Evolutionary conservation across 2,113 vertebrate species (phyloP).

Genomic region (Oplegnathus fasciatus): DNA sequence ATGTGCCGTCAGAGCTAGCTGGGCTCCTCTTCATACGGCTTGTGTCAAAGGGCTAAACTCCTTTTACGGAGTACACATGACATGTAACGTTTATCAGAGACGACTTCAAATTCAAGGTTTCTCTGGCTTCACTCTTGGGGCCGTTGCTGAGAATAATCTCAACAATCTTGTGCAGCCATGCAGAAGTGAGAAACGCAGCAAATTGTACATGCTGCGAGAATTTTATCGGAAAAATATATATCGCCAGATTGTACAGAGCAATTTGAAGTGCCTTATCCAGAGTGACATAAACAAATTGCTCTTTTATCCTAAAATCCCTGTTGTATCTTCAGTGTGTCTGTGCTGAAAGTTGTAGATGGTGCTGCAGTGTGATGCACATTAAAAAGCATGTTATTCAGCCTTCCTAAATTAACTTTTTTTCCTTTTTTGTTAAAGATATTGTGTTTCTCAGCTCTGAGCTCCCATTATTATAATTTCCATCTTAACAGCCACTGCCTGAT

Average conservation of each 20-base stretch:
- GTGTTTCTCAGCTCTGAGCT: conserved; percentile 72
- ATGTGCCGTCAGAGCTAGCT: conserved; percentile 80
- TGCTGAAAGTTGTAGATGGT: background rate
- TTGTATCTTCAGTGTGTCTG: conserved; percentile 27
- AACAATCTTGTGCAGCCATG: conserved; percentile 18
- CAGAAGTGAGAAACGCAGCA: conserved; percentile 16
- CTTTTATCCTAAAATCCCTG: conserved; percentile 52
- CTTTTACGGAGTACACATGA: conserved; percentile 65
- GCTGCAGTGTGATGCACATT: conserved; percentile 8
- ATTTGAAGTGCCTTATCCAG: conserved; percentile 80
- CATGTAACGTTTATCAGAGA: conserved; percentile 49
- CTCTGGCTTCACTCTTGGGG: conserved; percentile 51
- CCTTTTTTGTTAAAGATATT: background rate
- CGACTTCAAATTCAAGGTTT: conserved; percentile 19
- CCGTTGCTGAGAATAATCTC: conserved; percentile 30
- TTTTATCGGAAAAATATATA: conserved; percentile 46
- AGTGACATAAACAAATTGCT: conserved; percentile 76
- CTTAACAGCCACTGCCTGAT: conserved; percentile 12
- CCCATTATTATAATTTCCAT: conserved; percentile 30
- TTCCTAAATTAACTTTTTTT: conserved; percentile 5
- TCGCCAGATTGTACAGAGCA: conserved; percentile 81
- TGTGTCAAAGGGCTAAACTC: conserved; percentile 84
- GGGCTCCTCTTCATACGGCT: conserved; percentile 80
- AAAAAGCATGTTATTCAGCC: conserved; percentile 27
- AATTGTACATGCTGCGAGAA: background rate